phyloP scores from a whole-genome alignment of 2,888 invertebrate genomes.

The Lepidocyrtoides sp. region DNA sequence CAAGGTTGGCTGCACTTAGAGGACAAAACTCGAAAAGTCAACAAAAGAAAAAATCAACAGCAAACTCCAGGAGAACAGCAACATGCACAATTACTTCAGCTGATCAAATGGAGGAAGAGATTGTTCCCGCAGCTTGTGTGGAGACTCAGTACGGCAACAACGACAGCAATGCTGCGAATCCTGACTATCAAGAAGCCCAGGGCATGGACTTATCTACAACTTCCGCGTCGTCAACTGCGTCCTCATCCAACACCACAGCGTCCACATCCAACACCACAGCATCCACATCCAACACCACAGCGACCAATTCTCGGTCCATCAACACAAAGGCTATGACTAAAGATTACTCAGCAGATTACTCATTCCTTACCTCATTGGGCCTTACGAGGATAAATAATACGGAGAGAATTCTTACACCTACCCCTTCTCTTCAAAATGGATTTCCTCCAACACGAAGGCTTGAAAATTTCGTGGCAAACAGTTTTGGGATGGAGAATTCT shows the following conservation, averaged over 20 bases:
- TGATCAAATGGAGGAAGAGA: conserved; percentile 79
- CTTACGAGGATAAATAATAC: conserved; percentile 61
- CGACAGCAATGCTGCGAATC: conserved; percentile 42
- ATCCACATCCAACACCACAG: conserved; percentile 14
- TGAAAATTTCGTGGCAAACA: conserved; percentile 80
- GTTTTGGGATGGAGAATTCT: no score
- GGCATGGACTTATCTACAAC: conserved; percentile 80
- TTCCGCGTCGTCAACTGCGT: conserved; percentile 20
- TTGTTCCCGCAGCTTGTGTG: conserved; percentile 80
- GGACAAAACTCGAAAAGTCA: conserved; percentile 55
- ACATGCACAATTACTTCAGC: not conserved
- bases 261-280: not conserved
- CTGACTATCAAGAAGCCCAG: conserved; percentile 54
- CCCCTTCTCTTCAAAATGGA: conserved; percentile 39
- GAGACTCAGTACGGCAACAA: conserved; percentile 48
- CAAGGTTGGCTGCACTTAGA: conserved; percentile 83
- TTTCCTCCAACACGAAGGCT: conserved; percentile 58
- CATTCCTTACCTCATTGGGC: no score
- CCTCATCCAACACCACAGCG: not conserved
- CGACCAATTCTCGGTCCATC: conserved; percentile 56
- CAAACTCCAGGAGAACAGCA: not conserved
- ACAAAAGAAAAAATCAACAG: conserved; percentile 45
- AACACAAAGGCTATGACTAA: conserved; percentile 80
- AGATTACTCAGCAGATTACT: no score
- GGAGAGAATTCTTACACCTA: not conserved